A percentile compares a stretch with the other conserved stretches of the same genome.
phyloP scores from a whole-genome alignment of 2,113 vertebrate species.

The Sciurus niger region DNA sequence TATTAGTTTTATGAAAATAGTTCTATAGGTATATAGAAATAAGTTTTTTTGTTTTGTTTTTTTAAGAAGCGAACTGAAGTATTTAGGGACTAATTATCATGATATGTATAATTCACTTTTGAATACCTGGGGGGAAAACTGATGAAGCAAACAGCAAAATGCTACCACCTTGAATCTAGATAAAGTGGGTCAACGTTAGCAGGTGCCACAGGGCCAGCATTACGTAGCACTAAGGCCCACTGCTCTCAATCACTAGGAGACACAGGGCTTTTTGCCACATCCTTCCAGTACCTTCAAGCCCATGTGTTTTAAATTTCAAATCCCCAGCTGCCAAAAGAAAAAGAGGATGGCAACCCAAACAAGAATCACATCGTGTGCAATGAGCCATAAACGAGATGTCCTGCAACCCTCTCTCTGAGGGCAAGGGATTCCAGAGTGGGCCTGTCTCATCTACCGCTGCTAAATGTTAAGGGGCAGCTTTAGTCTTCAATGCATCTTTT shows the following conservation, averaged over 20 bases:
- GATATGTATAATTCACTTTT: background rate
- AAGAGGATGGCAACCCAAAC: background rate
- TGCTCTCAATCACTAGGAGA: background rate
- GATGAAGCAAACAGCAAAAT: background rate
- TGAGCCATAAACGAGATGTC: background rate
- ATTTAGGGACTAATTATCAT: background rate
- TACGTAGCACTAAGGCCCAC: accelerated
- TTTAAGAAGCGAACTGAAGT: background rate
- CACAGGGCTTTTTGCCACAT: background rate
- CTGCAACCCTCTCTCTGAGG: background rate
- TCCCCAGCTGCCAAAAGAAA: background rate
- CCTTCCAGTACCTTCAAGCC: background rate
- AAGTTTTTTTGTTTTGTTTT: background rate
- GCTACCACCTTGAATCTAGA: background rate
- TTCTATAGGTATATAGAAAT: background rate
- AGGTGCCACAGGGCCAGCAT: background rate
- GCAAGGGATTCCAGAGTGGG: background rate
- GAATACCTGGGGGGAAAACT: background rate
- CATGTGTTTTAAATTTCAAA: background rate
- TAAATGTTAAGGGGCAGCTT: background rate
- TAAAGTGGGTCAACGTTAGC: accelerated
- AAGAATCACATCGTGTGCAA: background rate
- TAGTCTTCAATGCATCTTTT: background rate
- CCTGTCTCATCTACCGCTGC: background rate
- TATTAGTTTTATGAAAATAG: slow-evolving; percentile 21